A percentile compares a stretch with the other conserved stretches of the same genome.
Conservation (phyloP, 2,888 invertebrate genomes). For the Atrina japonica region DNA sequence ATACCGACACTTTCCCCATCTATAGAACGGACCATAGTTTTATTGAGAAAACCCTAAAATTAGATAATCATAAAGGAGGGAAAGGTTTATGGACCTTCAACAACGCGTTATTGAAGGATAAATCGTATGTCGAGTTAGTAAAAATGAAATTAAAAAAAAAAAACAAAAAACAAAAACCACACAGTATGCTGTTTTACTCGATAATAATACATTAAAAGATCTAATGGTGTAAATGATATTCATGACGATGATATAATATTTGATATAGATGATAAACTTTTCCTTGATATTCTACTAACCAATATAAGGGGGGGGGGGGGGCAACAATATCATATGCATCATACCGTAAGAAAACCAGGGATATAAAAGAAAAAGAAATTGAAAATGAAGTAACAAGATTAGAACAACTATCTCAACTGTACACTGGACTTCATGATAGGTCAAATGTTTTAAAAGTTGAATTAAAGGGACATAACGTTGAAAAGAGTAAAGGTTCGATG, state of each 20-base stretch:
- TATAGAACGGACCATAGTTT: not conserved
- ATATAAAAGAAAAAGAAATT: no score
- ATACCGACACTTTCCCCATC: not conserved
- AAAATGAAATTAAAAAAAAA: not conserved
- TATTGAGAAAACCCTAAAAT: not conserved
- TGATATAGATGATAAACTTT: not conserved
- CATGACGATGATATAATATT: not conserved
- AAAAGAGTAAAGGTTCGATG: no score
- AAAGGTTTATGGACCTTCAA: slow-evolving; percentile 7
- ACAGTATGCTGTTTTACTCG: no score
- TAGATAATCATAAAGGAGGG: not conserved
- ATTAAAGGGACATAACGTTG: no score
- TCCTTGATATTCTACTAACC: not conserved
- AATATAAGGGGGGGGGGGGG: slow-evolving; percentile 6
- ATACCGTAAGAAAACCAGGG: slow-evolving; percentile 1
- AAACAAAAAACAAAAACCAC: no score
- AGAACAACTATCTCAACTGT: no score
- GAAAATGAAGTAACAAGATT: no score
- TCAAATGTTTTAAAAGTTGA: no score
- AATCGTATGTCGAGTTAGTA: not conserved
- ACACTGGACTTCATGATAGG: no score
- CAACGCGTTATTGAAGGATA: slow-evolving; percentile 4
- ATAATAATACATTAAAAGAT: no score
- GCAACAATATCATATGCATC: slow-evolving; percentile 7
- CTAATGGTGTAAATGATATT: not conserved